phyloP scores from a whole-genome alignment of 2,797 vertebrate species.

The Euthynnus affinis region DNA sequence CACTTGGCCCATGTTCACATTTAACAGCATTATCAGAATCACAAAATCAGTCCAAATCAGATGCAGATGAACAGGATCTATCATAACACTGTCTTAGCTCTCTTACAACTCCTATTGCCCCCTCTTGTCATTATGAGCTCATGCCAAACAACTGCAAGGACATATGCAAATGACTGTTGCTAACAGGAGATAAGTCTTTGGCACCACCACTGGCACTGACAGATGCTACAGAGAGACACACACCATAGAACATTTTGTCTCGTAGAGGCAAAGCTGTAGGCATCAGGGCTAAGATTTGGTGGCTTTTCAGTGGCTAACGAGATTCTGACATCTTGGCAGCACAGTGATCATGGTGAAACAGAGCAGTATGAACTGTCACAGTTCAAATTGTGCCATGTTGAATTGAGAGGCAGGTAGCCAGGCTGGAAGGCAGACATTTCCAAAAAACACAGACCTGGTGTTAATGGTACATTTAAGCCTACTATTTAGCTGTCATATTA shows the following conservation, averaged over 20 bases:
- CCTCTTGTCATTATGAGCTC: slow-evolving; percentile 61
- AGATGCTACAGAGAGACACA: slow-evolving; percentile 71
- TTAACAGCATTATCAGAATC: slow-evolving; percentile 38
- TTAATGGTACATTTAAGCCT: slow-evolving; percentile 66
- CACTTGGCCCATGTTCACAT: slow-evolving; percentile 42
- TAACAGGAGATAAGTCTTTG: slow-evolving; percentile 73
- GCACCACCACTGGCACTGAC: slow-evolving; percentile 69
- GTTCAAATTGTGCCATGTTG: slow-evolving; percentile 66
- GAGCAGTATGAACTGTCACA: slow-evolving; percentile 73
- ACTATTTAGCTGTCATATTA: slow-evolving; percentile 57
- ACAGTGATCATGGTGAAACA: slow-evolving; percentile 73
- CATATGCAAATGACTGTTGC: slow-evolving; percentile 80
- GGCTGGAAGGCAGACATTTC: slow-evolving; percentile 51
- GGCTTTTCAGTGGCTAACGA: slow-evolving; percentile 74
- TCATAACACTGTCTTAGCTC: slow-evolving; percentile 46
- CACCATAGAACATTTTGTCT: slow-evolving; percentile 75
- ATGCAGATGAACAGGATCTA: slow-evolving; percentile 53
- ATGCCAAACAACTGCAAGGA: slow-evolving; percentile 80
- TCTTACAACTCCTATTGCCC: slow-evolving; percentile 55
- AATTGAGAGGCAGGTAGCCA: slow-evolving; percentile 50
- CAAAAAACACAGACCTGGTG: slow-evolving; percentile 54
- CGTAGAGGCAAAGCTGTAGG: slow-evolving; percentile 61
- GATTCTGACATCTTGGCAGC: slow-evolving; percentile 80
- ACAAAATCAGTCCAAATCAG: slow-evolving; percentile 49
- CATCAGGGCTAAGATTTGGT: slow-evolving; percentile 67